These are phyloP conservation scores for Patiria miniata DNA, from an alignment of 35 echinoderm and acorn worm species.

Conservation along the genomic window DNA sequence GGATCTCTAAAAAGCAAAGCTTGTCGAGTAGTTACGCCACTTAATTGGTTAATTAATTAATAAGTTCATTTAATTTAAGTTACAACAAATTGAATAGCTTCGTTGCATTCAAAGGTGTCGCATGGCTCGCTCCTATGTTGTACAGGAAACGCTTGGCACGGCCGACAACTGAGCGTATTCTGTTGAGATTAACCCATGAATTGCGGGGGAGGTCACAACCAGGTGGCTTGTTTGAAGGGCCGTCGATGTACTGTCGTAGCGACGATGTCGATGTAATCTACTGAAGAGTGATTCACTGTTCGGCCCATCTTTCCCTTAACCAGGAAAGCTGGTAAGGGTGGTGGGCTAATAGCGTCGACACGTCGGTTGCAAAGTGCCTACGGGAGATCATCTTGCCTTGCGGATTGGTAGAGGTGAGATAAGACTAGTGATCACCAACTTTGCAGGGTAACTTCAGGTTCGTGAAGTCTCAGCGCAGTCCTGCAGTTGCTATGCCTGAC, in stretches of 20 bases:
- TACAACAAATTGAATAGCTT: too few relatives aligned
- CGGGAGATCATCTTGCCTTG: not conserved
- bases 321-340: not conserved
- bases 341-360: not conserved
- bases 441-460: not conserved
- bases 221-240: too few relatives aligned
- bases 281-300: not conserved
- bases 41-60: too few relatives aligned
- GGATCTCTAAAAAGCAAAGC: too few relatives aligned
- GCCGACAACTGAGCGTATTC: too few relatives aligned
- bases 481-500: not conserved
- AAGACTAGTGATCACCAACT: not conserved
- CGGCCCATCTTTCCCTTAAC: not conserved
- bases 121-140: too few relatives aligned
- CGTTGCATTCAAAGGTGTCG: too few relatives aligned
- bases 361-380: not conserved
- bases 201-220: too few relatives aligned
- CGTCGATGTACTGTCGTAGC: not conserved
- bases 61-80: too few relatives aligned
- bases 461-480: not conserved
- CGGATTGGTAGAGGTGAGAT: not conserved
- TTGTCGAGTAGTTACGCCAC: too few relatives aligned
- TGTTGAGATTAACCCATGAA: too few relatives aligned
- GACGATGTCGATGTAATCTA: not conserved
- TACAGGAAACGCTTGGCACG: too few relatives aligned